Evolutionary conservation across 2,797 vertebrate genomes (phyloP).

Genomic region (Fistularia tabacaria): DNA sequence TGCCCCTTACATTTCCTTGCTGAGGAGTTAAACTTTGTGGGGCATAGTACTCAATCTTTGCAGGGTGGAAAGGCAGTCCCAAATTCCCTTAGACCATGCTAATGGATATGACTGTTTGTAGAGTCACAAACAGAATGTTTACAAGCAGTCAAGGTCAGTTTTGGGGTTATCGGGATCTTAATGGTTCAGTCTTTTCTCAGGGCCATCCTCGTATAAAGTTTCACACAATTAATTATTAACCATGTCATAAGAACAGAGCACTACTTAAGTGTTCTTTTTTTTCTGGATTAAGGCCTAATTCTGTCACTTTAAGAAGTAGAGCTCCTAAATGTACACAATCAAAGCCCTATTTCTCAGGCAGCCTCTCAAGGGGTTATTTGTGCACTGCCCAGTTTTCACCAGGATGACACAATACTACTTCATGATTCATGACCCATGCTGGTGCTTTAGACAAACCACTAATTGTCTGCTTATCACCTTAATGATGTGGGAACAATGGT

Average conservation of each 20-base stretch:
- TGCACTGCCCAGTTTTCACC: constrained; percentile 42
- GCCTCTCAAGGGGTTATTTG: constrained; percentile 62
- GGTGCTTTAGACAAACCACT: constrained; percentile 57
- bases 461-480: constrained; percentile 71
- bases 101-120: constrained; percentile 38
- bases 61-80: constrained; percentile 33
- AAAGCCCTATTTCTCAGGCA: constrained; percentile 42
- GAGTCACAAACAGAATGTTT: constrained; percentile 77
- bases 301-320: constrained; percentile 48
- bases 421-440: constrained; percentile 72
- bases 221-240: constrained; percentile 76
- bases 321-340: constrained; percentile 32
- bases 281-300: constrained; percentile 57
- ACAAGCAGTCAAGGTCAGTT: constrained; percentile 75
- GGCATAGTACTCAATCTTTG: constrained; percentile 42
- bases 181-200: constrained; percentile 64
- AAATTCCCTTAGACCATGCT: constrained; percentile 37
- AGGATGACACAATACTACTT: constrained; percentile 41
- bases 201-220: constrained; percentile 48
- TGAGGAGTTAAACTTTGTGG: constrained; percentile 50
- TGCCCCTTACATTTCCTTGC: constrained; percentile 43
- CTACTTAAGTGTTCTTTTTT: constrained; percentile 34
- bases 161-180: constrained; percentile 63
- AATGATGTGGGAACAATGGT: constrained; percentile 62
- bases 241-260: constrained; percentile 49